Conservation (phyloP, 2,113 vertebrate species). For the Sylvia atricapilla region DNA sequence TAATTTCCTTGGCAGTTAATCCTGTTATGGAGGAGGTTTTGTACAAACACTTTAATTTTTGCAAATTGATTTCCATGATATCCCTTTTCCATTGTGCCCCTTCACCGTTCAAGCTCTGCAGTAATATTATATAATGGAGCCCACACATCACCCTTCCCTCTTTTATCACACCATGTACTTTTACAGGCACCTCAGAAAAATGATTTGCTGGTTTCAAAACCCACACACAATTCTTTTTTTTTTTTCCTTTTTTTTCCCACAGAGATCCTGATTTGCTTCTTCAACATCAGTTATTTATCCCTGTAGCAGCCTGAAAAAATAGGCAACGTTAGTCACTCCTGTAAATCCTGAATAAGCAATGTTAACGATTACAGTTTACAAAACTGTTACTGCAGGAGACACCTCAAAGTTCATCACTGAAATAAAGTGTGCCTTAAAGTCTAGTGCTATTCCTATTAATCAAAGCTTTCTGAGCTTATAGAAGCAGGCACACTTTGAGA, state of each 20-base stretch:
- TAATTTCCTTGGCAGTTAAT: slow-evolving; percentile 53
- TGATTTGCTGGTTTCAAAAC: slow-evolving; percentile 3
- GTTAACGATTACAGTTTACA: slow-evolving; percentile 18
- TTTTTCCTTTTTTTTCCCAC: not conserved
- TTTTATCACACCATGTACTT: not conserved
- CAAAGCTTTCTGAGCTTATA: slow-evolving; percentile 1
- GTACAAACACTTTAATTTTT: slow-evolving; percentile 36
- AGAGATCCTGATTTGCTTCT: not conserved
- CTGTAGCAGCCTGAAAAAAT: slow-evolving; percentile 7
- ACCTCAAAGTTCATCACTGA: slow-evolving; percentile 49
- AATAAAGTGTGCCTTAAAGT: not conserved
- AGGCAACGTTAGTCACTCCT: not conserved
- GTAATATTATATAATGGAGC: slow-evolving; percentile 38
- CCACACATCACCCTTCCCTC: not conserved
- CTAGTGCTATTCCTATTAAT: slow-evolving; percentile 11
- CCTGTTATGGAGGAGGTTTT: slow-evolving; percentile 5
- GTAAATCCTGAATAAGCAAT: slow-evolving; percentile 28
- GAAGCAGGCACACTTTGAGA: not conserved
- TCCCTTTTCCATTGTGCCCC: not conserved
- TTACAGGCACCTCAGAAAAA: slow-evolving; percentile 25
- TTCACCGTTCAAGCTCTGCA: not conserved
- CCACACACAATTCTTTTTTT: not conserved
- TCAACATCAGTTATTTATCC: slow-evolving; percentile 17
- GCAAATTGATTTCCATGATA: slow-evolving; percentile 34
- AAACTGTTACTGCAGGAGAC: slow-evolving; percentile 30